Percentiles rank a stretch among this genome's conserved stretches.
These are phyloP conservation scores for Miniopterus natalensis DNA, from an alignment of 2,113 vertebrate species.

Conservation along the genomic window DNA sequence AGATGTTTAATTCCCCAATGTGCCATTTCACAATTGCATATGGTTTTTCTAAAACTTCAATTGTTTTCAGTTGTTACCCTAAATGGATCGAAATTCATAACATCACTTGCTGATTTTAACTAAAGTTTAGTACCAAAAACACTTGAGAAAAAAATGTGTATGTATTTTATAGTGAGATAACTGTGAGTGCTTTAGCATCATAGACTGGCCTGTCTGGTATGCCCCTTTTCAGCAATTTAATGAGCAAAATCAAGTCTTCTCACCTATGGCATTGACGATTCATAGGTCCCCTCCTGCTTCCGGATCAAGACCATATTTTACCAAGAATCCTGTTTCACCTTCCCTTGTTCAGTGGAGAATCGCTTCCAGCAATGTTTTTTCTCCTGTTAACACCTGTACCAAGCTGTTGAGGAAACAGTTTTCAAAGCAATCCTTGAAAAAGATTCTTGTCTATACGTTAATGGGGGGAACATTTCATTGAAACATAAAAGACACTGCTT, in stretches of 20 bases:
- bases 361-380: slow-evolving; percentile 68
- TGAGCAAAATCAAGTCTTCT: not conserved
- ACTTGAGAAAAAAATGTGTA: not conserved
- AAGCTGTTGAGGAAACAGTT: slow-evolving; percentile 71
- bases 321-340: slow-evolving; percentile 57
- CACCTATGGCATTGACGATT: slow-evolving; percentile 61
- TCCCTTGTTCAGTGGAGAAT: slow-evolving; percentile 73
- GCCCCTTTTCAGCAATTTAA: slow-evolving; percentile 9
- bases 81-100: slow-evolving; percentile 40
- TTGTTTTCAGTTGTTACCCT: slow-evolving; percentile 71
- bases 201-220: not conserved
- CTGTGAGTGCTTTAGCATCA: not conserved
- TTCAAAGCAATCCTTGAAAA: slow-evolving; percentile 74
- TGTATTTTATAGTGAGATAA: not conserved
- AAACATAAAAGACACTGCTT: slow-evolving; percentile 34
- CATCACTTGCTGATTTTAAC: slow-evolving; percentile 52
- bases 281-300: slow-evolving; percentile 47
- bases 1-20: slow-evolving; percentile 53
- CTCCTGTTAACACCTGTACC: slow-evolving; percentile 60
- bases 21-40: slow-evolving; percentile 66
- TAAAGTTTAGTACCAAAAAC: slow-evolving; percentile 35
- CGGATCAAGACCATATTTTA: slow-evolving; percentile 78
- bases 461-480: slow-evolving; percentile 47
- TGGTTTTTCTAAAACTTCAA: slow-evolving; percentile 66
- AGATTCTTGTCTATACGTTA: slow-evolving; percentile 33